Base-by-base conservation (phyloP, 2,888 invertebrate species). In the Aporophyla lueneburgensis region DNA sequence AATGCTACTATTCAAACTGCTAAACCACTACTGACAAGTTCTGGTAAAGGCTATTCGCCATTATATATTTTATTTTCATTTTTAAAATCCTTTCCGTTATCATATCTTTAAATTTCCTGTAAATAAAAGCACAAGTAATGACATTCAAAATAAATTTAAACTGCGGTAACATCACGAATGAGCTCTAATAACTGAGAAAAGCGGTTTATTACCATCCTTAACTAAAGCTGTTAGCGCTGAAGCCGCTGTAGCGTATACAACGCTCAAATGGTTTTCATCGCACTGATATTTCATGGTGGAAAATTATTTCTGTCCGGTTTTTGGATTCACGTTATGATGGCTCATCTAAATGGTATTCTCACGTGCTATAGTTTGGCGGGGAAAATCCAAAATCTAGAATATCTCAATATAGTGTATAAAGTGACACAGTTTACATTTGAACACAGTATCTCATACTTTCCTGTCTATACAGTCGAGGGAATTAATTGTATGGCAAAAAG, bases 201-300 rank as follows among this genome's bases (percentile, higher is more conserved):
- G 81, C 83, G 66, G 63, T 81, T 62, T 69, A 82, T 82, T 84
- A 72, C 62, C 72, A 67, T 84, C 51, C 67, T 76, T 70, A 84
- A 76, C 70, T 53, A 73, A 83, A 76, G 62, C 70, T 75, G 69
- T 84, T 74, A 81, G 69, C 67, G 58, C 59, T 74, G n/a, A 63
- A 81, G 14, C 53, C 69, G 71, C 59, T 66, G 65, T 54, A 59
- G 81, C 81, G 65, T 62, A 40, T 69, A 70, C 54, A 49, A 71
- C 77, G 82, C 71, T 62, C 67, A 85, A 83, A 77, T n/a, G 51
- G 61, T 77, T 83, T 80, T 72, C 72, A 73, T 76, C 72, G 46
- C 62, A 46, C 51, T 68, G 46, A 75, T 80, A 83, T 79, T 74
- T 59, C 4, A 56, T 1, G 56, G 56, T 51, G 49, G 66, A 63